Evolutionary conservation across 2,797 vertebrate species (phyloP).

Genomic region (Apogon talboti): DNA sequence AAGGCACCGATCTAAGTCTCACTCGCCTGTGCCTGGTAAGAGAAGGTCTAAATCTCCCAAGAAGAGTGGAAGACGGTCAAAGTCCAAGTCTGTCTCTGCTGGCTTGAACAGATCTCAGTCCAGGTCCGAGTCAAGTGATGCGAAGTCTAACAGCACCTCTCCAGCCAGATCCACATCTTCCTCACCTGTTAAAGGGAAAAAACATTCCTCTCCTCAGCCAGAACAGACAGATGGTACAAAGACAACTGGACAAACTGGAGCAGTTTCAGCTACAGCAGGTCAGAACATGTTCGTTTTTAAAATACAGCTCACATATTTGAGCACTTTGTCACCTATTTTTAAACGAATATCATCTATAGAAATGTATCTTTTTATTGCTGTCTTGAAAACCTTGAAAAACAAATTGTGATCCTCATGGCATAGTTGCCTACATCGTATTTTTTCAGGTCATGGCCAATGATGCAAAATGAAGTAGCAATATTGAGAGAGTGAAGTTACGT

Average conservation of each 20-base stretch:
- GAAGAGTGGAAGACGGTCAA: slow-evolving; percentile 62
- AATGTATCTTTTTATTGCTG: background rate
- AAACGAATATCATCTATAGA: background rate
- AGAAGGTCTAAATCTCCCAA: slow-evolving; percentile 72
- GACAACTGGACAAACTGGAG: slow-evolving; percentile 47
- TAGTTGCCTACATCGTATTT: no score
- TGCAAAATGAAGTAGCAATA: no score
- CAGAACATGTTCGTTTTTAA: slow-evolving; percentile 12
- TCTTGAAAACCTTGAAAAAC: background rate
- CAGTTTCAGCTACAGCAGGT: slow-evolving; percentile 49
- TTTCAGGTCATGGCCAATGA: no score
- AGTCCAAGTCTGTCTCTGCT: slow-evolving; percentile 68
- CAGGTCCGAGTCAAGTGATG: slow-evolving; percentile 75
- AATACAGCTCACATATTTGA: background rate
- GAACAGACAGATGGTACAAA: slow-evolving; percentile 29
- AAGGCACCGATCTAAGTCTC: slow-evolving; percentile 69
- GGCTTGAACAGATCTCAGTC: slow-evolving; percentile 71
- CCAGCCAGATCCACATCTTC: slow-evolving; percentile 68
- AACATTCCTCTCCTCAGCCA: slow-evolving; percentile 26
- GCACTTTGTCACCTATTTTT: background rate
- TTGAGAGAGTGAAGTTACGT: no score
- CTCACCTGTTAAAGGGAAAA: slow-evolving; percentile 71
- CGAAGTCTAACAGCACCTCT: slow-evolving; percentile 73
- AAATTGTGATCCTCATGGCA: no score
- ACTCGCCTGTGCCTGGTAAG: slow-evolving; percentile 57